Evolutionary conservation across 2,888 invertebrate species (phyloP), one percentile per base, ranked within the genome.

Genomic region (Psylliodes chrysocephalus): DNA sequence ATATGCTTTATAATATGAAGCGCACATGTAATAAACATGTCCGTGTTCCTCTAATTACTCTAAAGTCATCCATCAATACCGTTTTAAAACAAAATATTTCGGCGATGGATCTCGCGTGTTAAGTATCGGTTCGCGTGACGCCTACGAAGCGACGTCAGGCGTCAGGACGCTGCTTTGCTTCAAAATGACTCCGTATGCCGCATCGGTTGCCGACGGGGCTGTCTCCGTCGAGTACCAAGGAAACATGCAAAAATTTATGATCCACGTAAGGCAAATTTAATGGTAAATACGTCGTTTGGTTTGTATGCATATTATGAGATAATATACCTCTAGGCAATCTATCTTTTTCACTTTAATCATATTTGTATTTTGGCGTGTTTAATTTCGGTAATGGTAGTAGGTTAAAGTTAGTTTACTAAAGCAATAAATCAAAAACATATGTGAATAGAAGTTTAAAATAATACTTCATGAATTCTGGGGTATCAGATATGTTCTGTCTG

Each of bases 191-290:
- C 53, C 25, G 40, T 38, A 54, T 54, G 54, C 54, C 28, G 18
- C 54, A 42, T 28, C 54, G 28, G 15, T 38, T 14, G 22, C 18
- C 35, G 14, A 42, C 15, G 54, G 54, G n/a, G 40, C 54, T 28
- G 54, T 54, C 54, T 54, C 54, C 28, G 12, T 17, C 19, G 17
- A 54, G 54, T 42, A 54, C 54, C 54, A 40, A 25, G 42, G 54
- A 54, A 54, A 54, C 25, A n/a, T 14, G 0, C 28, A 42, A 53
- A 53, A 53, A 40, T 54, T 25, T 54, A 54, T 54, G 28, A 22
- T 14, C n/a, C 28, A 54, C 17, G 54, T 54, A 42, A 54, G 18
- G n/a, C 28, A 28, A 49, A 46, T 46, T 5, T 25, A 15, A 22
- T 2, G 10, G 7, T 8, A 30, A 30, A 3, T 10, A 30, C 30